phyloP scores from a whole-genome alignment of 2,797 vertebrate species.

The Pseudomugil tenellus region DNA sequence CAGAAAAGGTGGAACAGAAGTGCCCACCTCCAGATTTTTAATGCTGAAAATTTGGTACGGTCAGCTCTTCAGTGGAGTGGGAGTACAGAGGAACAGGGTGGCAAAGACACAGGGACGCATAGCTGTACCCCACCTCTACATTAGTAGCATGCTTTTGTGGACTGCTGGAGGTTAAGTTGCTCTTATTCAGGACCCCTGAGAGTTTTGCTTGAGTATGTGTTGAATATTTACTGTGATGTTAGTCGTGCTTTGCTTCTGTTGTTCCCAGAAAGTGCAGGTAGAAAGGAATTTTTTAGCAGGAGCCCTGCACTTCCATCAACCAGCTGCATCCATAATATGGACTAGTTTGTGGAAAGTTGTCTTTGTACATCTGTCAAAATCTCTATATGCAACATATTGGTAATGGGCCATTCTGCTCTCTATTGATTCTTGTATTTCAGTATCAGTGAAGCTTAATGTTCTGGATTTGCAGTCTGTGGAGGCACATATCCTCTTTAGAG shows the following conservation, averaged over 20 bases:
- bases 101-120: conserved; percentile 23
- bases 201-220: conserved; percentile 46
- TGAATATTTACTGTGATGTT: conserved; percentile 69
- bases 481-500: conserved; percentile 2
- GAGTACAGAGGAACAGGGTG: conserved; percentile 24
- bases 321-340: conserved; percentile 30
- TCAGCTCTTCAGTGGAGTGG: conserved; percentile 23
- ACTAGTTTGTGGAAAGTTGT: conserved; percentile 1
- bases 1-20: conserved; percentile 36
- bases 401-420: conserved; percentile 18
- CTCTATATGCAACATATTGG: conserved; percentile 7
- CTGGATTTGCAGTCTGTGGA: conserved; percentile 14
- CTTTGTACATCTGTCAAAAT: conserved; percentile 32
- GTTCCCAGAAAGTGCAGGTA: conserved; percentile 22
- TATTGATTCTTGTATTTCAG: conserved; percentile 16
- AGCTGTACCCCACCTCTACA: conserved; percentile 45
- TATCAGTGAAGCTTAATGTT: conserved; percentile 33
- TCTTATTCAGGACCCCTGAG: conserved; percentile 58
- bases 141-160: conserved; percentile 55
- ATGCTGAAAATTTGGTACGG: conserved; percentile 13
- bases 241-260: conserved; percentile 32
- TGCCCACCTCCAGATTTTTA: conserved; percentile 38
- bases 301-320: conserved; percentile 29
- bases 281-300: conserved; percentile 49
- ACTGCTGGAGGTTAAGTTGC: conserved; percentile 63